Base-by-base conservation (phyloP, 2,113 vertebrate species). In the Excalfactoria chinensis region DNA sequence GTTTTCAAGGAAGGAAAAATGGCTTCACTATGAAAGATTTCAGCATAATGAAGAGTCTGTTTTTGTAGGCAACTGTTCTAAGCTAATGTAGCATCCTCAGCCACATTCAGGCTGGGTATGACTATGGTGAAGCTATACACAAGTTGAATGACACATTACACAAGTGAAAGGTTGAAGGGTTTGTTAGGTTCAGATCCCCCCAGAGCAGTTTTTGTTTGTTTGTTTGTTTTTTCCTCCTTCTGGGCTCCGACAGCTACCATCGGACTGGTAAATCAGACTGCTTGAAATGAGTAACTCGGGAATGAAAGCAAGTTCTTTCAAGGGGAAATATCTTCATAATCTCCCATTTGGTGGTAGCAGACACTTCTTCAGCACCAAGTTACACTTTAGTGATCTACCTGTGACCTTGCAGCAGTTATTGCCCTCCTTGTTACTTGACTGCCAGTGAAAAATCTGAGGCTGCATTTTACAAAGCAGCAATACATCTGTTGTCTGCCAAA, bases 1-100 rank as follows among this genome's bases (percentile, higher is more conserved):
- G 75, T 93, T 92, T 91, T 60, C n/a, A 71, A 74, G 68, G 30
- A 74, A 70, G 68, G 51, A 94, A 92, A 96, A 94, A 91, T 83
- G 81, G 51, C 64, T 93, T 89, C 78, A 56, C 41, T 55, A 13
- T 37, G 68, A 84, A 86, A 85, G 28, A 73, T 68, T 62, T 89
- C 60, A 53, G 30, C 64, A n/a, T 40, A 77, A 71, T 60, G 14
- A 56, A 68, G 20, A 25, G 43, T 77, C 60, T 67, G 71, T 7
- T 84, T 77, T 81, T 51, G 22, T 56, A 74, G 34, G 72, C 53
- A 70, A 35, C 19, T 71, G 40, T 15, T 15, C 7, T 13, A 12
- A n/a, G 34, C n/a, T 81, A 64, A 14, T 63, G 48, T 20, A 88
- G n/a, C 25, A 44, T 16, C n/a, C 66, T 66, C 43, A n/a, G 41